Conservation (phyloP, 1,140 invertebrate species). For the Agrypnia vestita region DNA sequence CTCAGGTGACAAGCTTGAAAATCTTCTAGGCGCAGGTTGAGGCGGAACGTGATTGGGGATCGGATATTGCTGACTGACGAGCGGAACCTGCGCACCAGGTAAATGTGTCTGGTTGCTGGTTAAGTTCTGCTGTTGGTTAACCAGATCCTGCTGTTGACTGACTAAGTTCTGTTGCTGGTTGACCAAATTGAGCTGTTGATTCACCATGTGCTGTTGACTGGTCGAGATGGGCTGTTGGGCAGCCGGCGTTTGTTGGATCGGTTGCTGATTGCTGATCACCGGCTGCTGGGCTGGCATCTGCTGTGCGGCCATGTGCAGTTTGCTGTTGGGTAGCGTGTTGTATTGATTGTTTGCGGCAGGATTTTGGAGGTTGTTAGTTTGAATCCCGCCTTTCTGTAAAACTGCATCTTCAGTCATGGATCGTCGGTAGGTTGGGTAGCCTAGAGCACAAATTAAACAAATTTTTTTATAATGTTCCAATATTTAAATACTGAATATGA, state of each 20-base stretch:
- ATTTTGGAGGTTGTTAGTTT: constrained; percentile 65
- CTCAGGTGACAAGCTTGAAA: constrained; percentile 60
- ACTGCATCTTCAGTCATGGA: constrained; percentile 57
- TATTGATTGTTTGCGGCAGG: constrained; percentile 62
- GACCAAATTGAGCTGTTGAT: constrained; percentile 13
- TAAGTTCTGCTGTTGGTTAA: constrained; percentile 8
- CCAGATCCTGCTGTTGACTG: constrained; percentile 14
- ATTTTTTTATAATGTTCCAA: no score
- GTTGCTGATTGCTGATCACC: constrained; percentile 4
- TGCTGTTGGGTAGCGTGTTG: constrained; percentile 50
- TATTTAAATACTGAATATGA: no score
- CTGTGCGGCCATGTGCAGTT: constrained; percentile 2
- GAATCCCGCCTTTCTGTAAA: constrained; percentile 56
- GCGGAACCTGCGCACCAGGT: constrained; percentile 12
- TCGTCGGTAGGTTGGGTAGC: constrained; percentile 57
- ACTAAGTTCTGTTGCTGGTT: constrained; percentile 19
- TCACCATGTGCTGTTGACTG: constrained; percentile 2
- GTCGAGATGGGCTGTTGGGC: constrained; percentile 12
- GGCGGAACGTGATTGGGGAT: constrained; percentile 64
- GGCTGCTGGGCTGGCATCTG: background rate
- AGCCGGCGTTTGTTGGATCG: background rate
- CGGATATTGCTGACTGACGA: constrained; percentile 3
- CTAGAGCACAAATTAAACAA: constrained; percentile 38
- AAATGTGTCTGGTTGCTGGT: constrained; percentile 10
- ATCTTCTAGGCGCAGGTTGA: constrained; percentile 70